A percentile compares a stretch with the other conserved stretches of the same genome.
These are phyloP conservation scores for Clarias fuscus DNA, from an alignment of 2,797 vertebrate genomes.

Conservation along the genomic window DNA sequence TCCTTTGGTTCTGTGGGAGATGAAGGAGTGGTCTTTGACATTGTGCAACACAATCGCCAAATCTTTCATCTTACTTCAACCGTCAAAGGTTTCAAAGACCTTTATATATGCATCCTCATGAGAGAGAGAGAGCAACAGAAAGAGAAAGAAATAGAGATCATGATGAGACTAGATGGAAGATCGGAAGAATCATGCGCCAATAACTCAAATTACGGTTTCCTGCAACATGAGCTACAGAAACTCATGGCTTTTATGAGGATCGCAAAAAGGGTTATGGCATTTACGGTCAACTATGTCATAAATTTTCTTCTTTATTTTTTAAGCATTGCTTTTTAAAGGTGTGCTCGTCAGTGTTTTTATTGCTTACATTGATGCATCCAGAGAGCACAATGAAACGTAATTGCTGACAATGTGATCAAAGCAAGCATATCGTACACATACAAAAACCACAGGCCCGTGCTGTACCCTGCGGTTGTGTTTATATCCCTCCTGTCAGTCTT, in stretches of 20 bases:
- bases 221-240: conserved; percentile 21
- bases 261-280: neutral
- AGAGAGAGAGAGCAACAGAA: conserved; percentile 29
- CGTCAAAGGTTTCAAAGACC: conserved; percentile 73
- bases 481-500: conserved; percentile 4
- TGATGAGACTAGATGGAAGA: conserved; percentile 26
- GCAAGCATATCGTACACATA: neutral
- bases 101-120: conserved; percentile 45
- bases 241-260: conserved; percentile 5
- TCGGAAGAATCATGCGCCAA: conserved; percentile 30
- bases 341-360: neutral
- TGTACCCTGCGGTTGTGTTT: neutral
- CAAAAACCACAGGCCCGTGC: neutral
- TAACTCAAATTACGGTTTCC: conserved; percentile 39
- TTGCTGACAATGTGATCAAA: conserved; percentile 27
- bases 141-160: conserved; percentile 22
- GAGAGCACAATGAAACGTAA: neutral
- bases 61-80: conserved; percentile 87
- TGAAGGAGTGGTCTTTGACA: conserved; percentile 89
- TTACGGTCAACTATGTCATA: neutral
- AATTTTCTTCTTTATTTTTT: neutral
- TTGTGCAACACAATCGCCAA: conserved; percentile 99
- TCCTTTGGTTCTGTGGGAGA: conserved; percentile 69
- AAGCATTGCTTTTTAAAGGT: neutral
- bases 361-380: neutral